These are phyloP conservation scores for Drosophila nr. perissopoda DNA, from an alignment of 2,888 invertebrate genomes.

Conservation along the genomic window DNA sequence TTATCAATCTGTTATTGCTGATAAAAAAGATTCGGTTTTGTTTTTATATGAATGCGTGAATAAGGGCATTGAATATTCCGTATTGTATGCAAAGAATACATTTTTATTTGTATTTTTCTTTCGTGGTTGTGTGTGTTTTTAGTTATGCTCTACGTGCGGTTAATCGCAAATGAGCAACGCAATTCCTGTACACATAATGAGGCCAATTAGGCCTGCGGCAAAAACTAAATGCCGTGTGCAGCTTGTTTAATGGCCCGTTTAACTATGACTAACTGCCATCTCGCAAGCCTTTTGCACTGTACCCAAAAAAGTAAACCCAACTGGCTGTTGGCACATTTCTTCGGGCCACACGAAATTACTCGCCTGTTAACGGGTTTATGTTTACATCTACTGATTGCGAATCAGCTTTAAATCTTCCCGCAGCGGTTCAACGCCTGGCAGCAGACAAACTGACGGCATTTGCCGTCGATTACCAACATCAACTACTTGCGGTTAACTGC, in stretches of 20 bases:
- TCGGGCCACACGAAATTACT: slow-evolving; percentile 13
- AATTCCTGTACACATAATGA: slow-evolving; percentile 69
- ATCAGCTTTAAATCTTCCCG: slow-evolving; percentile 11
- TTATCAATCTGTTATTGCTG: neutral
- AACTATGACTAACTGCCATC: slow-evolving; percentile 45
- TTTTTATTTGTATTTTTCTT: slow-evolving; percentile 14
- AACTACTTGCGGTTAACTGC: slow-evolving; percentile 4
- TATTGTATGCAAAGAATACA: neutral
- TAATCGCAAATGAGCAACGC: slow-evolving; percentile 73
- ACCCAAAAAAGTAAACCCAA: slow-evolving; percentile 4
- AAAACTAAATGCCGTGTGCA: slow-evolving; percentile 78
- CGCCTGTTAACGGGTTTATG: slow-evolving; percentile 20
- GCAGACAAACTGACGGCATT: slow-evolving; percentile 8
- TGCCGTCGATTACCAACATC: neutral
- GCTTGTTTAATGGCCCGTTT: slow-evolving; percentile 70
- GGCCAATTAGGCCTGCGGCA: slow-evolving; percentile 75
- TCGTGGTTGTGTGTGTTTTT: slow-evolving; percentile 26
- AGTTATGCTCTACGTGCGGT: slow-evolving; percentile 70
- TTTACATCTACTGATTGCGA: slow-evolving; percentile 12
- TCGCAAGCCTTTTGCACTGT: neutral
- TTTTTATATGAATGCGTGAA: neutral
- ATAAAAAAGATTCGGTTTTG: neutral
- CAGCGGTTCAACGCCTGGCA: neutral
- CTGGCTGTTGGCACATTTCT: slow-evolving; percentile 18
- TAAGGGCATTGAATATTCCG: slow-evolving; percentile 26